Base-by-base conservation (phyloP, 2,797 vertebrate genomes). In the Lophius americanus region DNA sequence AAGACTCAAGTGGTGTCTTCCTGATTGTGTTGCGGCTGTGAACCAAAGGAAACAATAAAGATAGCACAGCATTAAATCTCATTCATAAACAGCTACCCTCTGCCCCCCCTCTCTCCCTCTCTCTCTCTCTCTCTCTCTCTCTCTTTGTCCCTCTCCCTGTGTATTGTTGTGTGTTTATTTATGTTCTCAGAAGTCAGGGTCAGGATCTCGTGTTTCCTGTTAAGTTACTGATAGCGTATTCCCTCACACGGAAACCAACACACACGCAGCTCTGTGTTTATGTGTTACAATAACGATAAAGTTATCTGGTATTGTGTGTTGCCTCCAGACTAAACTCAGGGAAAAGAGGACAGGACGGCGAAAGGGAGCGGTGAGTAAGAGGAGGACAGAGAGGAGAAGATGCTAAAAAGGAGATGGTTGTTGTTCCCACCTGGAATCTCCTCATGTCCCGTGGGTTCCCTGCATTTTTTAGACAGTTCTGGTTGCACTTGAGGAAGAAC, bases 401-500 rank as follows among this genome's bases (percentile, higher is more conserved):
- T 33, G 39, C 33, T 23, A 75, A 66, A 52, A 32, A 56, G 43
- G 52, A 63, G 68, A 44, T 10, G 11, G 52, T n/a, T n/a, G 9
- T 23, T 36, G 51, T 60, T 51, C 65, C 10, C 87, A 99, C 98
- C 96, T 99, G 98, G 93, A 99, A 99, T 92, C 98, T 95, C 68
- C 98, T 94, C 98, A 99, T 99, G 90, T 99, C 98, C 78, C 98
- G 92, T 51, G 98, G 98, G 90, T 99, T 99, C 91, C 98, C 98
- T 50, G 98, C 98, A 87, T 99, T 99, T 93, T 99, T 99, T 93
- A 99, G 93, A 93, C 98, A 99, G 94, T 99, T 99, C 93, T 99
- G 98, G 94, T 99, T 99, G 92, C 98, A 99, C 93, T 99, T 99
- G 89, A 99, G 96, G 93, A 99, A 99, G 91, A 98, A 99, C 91